Conservation (phyloP, 92 coral and sea anemone species). For the Zoanthus gigantus region DNA sequence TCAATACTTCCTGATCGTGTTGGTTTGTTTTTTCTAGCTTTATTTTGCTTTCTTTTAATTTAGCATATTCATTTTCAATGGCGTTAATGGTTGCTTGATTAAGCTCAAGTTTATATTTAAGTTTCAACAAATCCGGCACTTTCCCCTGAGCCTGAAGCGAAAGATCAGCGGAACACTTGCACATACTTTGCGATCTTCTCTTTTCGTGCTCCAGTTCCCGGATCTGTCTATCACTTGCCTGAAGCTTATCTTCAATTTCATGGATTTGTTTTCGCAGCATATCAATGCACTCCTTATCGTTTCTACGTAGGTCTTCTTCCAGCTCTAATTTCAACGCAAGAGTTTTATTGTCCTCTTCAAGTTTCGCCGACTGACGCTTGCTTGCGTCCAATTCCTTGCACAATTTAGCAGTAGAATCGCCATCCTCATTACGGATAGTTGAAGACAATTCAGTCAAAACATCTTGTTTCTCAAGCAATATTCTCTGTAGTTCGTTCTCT, state of each 20-base stretch:
- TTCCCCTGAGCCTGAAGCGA: constrained; percentile 49
- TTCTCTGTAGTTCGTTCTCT: constrained; percentile 28
- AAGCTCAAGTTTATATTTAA: constrained; percentile 62
- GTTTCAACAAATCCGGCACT: constrained; percentile 41
- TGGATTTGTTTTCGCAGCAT: constrained; percentile 74
- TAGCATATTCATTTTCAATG: constrained; percentile 62
- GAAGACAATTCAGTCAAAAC: constrained; percentile 32
- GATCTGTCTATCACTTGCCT: constrained; percentile 67
- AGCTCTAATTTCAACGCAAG: constrained; percentile 68
- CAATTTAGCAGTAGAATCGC: constrained; percentile 9
- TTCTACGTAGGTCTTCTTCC: constrained; percentile 77
- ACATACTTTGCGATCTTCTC: constrained; percentile 50
- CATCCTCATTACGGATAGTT: constrained; percentile 14
- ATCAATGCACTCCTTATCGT: constrained; percentile 84
- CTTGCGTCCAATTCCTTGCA: constrained; percentile 31
- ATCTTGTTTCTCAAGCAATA: constrained; percentile 38
- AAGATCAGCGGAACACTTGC: constrained; percentile 51
- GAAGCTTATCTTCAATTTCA: constrained; percentile 72
- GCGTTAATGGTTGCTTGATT: constrained; percentile 69
- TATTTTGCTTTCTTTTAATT: constrained; percentile 61
- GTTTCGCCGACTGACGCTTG: constrained; percentile 45
- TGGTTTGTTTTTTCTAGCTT: constrained; percentile 55
- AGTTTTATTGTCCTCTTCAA: constrained; percentile 76
- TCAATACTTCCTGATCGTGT: constrained; percentile 57
- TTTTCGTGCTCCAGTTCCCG: constrained; percentile 72